Percentiles rank a stretch among this genome's conserved stretches.
phyloP scores from a whole-genome alignment of 2,113 vertebrate genomes.

The Piprites chloris region DNA sequence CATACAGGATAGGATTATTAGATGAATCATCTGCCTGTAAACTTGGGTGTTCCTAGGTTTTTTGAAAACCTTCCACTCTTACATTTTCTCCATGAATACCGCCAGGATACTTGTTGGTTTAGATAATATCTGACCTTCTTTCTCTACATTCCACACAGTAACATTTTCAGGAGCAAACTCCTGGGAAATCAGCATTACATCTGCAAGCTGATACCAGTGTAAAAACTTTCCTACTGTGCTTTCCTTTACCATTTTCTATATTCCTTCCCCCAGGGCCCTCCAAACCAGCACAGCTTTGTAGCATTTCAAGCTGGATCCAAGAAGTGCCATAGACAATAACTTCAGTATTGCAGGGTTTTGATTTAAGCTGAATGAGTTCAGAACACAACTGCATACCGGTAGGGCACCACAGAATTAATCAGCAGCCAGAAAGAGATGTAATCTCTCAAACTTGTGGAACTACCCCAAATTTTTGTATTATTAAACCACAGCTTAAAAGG shows the following conservation, averaged over 20 bases:
- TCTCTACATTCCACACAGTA: neutral
- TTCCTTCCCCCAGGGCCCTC: neutral
- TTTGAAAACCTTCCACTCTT: neutral
- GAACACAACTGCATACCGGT: neutral
- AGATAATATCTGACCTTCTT: neutral
- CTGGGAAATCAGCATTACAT: neutral
- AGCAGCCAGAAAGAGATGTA: neutral
- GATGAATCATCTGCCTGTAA: neutral
- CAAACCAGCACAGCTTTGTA: neutral
- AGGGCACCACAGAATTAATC: neutral
- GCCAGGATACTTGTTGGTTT: neutral
- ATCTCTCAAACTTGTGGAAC: neutral
- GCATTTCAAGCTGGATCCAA: neutral
- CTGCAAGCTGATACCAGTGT: neutral
- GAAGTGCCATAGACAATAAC: neutral
- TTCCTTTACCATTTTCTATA: neutral
- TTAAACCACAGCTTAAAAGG: neutral
- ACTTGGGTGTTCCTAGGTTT: neutral
- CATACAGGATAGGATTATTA: neutral
- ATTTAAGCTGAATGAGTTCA: neutral
- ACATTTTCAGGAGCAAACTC: neutral
- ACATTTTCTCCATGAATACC: neutral
- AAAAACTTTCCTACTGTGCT: neutral
- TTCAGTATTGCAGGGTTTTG: neutral
- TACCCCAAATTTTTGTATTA: neutral